These are phyloP conservation scores for Troides aeacus DNA, from an alignment of 2,888 invertebrate genomes.

Conservation along the genomic window DNA sequence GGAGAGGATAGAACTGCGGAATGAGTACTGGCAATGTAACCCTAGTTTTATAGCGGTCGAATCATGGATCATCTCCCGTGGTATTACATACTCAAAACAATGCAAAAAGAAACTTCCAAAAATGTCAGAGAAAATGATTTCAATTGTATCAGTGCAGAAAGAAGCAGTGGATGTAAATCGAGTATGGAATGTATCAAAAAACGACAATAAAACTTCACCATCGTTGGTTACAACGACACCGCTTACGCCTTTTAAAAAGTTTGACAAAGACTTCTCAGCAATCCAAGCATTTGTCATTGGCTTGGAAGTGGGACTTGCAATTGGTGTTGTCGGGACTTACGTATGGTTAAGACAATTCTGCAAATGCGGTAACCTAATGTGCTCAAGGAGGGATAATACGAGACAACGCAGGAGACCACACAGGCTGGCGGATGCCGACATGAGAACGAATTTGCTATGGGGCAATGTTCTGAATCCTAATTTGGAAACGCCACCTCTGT, in stretches of 20 bases:
- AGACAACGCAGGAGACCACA: constrained; percentile 45
- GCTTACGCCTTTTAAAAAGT: constrained; percentile 60
- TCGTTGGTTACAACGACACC: constrained; percentile 40
- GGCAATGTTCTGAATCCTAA: constrained; percentile 58
- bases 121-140: constrained; percentile 80
- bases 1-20: constrained; percentile 72
- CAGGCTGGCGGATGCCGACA: constrained; percentile 53
- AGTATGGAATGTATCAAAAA: constrained; percentile 64
- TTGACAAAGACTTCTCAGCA: constrained; percentile 68
- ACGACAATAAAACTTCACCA: constrained; percentile 42
- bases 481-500: constrained; percentile 66
- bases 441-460: constrained; percentile 67
- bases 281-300: constrained; percentile 69
- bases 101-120: constrained; percentile 65
- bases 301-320: constrained; percentile 63
- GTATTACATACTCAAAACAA: constrained; percentile 70
- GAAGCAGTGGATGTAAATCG: constrained; percentile 55
- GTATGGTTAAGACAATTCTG: constrained; percentile 66
- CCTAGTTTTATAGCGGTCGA: constrained; percentile 62
- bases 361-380: constrained; percentile 50
- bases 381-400: constrained; percentile 46
- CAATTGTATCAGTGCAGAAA: constrained; percentile 57
- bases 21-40: constrained; percentile 81
- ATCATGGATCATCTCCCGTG: constrained; percentile 60
- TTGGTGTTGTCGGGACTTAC: constrained; percentile 69